Percentiles rank a stretch among this genome's conserved stretches.
phyloP scores from a whole-genome alignment of 64 coral and sea anemone species.

The Montipora capricornis region DNA sequence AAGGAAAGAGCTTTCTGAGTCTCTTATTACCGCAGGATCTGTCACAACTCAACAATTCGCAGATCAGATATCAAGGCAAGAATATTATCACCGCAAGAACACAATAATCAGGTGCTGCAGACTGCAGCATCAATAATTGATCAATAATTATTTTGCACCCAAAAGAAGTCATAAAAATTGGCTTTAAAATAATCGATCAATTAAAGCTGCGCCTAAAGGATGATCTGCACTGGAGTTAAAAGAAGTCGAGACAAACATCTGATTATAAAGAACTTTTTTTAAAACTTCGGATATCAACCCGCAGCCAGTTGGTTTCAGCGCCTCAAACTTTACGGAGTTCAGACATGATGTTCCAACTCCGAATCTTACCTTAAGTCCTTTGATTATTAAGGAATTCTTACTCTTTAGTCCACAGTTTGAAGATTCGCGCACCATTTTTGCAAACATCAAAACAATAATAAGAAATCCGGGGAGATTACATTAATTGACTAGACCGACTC shows the following conservation, averaged over 20 bases:
- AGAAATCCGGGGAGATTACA: neutral
- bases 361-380: slow-evolving; percentile 9
- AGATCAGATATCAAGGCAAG: slow-evolving; percentile 17
- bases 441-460: neutral
- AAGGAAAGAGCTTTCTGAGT: no score
- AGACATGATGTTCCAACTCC: neutral
- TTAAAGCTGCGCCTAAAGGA: neutral
- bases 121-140: neutral
- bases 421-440: neutral
- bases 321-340: neutral
- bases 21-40: no score
- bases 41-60: no score
- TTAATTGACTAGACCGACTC: neutral
- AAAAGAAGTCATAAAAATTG: neutral
- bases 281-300: no score
- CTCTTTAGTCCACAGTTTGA: neutral
- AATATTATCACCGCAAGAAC: neutral
- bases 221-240: neutral
- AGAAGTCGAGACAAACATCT: neutral
- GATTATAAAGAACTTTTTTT: neutral
- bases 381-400: neutral
- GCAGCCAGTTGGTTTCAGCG: no score
- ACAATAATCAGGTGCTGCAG: neutral
- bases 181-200: neutral
- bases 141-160: neutral